These are phyloP conservation scores for Lutraria rhynchaena DNA, from an alignment of 1,140 invertebrate species.

Conservation along the genomic window DNA sequence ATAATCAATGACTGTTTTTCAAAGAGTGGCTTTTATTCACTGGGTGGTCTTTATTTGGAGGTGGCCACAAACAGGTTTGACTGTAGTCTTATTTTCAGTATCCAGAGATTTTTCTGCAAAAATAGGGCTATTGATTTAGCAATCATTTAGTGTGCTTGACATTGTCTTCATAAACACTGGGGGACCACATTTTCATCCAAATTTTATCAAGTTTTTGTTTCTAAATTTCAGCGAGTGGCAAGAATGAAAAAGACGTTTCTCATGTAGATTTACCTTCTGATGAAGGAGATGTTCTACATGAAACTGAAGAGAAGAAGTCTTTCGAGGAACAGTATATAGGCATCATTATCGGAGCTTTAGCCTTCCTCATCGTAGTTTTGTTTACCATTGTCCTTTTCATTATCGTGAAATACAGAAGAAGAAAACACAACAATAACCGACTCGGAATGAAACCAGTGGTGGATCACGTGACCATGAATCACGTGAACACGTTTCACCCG, in stretches of 20 bases:
- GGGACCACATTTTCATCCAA: too few species aligned
- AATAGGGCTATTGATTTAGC: too few species aligned
- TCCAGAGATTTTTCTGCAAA: too few species aligned
- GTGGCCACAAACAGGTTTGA: too few species aligned
- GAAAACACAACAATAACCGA: slow-evolving; percentile 88
- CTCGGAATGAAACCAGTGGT: slow-evolving; percentile 61
- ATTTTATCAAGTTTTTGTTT: too few species aligned
- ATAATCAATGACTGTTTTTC: too few species aligned
- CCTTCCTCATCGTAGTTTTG: slow-evolving; percentile 87
- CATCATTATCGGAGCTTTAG: slow-evolving; percentile 89
- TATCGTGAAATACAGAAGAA: slow-evolving; percentile 87
- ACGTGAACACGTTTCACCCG: slow-evolving; percentile 48
- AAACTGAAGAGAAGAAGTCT: slow-evolving; percentile 73
- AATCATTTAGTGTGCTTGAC: too few species aligned
- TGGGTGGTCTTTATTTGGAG: too few species aligned
- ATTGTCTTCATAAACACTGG: too few species aligned
- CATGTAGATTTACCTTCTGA: neutral
- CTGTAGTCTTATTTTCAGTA: too few species aligned
- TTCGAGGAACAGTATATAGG: slow-evolving; percentile 87
- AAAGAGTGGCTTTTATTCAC: too few species aligned
- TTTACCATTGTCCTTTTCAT: slow-evolving; percentile 89
- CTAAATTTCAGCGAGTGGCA: neutral
- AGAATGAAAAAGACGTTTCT: neutral
- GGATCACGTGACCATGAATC: slow-evolving; percentile 67
- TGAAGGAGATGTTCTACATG: slow-evolving; percentile 2